phyloP scores from a whole-genome alignment of 2,113 vertebrate species.

The Epinephelus lanceolatus region DNA sequence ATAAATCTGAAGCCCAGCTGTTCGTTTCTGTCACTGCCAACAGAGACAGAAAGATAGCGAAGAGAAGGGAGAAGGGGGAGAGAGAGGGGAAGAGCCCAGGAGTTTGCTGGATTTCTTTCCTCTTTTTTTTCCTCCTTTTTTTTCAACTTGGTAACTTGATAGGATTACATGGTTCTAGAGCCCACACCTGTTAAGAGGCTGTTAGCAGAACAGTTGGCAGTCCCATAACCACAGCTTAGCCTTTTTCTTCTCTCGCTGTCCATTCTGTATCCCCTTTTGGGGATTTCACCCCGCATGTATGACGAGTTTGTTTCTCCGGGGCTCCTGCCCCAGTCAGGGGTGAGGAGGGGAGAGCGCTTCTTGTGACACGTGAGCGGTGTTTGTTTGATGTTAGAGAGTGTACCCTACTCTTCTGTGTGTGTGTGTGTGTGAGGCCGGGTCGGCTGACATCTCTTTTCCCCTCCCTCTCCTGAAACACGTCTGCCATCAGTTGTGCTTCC shows the following conservation, averaged over 20 bases:
- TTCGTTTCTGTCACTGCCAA: slow-evolving; percentile 85
- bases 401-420: background rate
- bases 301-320: slow-evolving; percentile 52
- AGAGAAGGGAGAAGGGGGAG: slow-evolving; percentile 24
- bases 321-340: slow-evolving; percentile 51
- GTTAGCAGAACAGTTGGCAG: slow-evolving; percentile 87
- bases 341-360: slow-evolving; percentile 38
- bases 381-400: slow-evolving; percentile 62
- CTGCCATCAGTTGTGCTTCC: slow-evolving; percentile 68
- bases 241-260: slow-evolving; percentile 61
- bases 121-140: slow-evolving; percentile 38
- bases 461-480: slow-evolving; percentile 66
- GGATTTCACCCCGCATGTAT: slow-evolving; percentile 72
- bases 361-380: slow-evolving; percentile 61
- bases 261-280: slow-evolving; percentile 65
- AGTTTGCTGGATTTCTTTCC: slow-evolving; percentile 81
- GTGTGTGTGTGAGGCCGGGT: slow-evolving; percentile 32
- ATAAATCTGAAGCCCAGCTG: slow-evolving; percentile 89
- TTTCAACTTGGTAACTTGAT: slow-evolving; percentile 84
- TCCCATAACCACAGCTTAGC: slow-evolving; percentile 80
- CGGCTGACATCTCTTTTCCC: slow-evolving; percentile 65
- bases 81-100: slow-evolving; percentile 52
- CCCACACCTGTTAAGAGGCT: slow-evolving; percentile 88
- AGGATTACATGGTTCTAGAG: slow-evolving; percentile 87
- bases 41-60: slow-evolving; percentile 66